Evolutionary conservation across 2,797 vertebrate species (phyloP).

Genomic region (Urocyon cinereoargenteus): DNA sequence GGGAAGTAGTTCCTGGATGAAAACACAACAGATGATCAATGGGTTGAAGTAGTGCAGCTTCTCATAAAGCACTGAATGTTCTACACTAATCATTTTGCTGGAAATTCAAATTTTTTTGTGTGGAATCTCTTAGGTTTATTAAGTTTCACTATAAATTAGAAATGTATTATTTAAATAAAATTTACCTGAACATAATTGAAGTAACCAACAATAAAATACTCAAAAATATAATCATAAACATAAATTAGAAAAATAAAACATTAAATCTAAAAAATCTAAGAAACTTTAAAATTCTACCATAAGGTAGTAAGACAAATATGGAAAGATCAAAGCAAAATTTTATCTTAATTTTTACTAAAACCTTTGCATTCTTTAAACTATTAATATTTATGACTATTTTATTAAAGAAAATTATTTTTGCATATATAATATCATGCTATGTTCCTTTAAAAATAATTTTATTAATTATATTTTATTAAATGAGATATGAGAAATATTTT

Average conservation of each 20-base stretch:
- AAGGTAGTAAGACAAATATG: not conserved
- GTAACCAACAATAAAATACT: not conserved
- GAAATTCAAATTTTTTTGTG: constrained; percentile 32
- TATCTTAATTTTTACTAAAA: not conserved
- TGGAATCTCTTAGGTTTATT: constrained; percentile 10
- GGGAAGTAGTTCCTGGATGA: not conserved
- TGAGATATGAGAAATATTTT: not conserved
- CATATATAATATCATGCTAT: not conserved
- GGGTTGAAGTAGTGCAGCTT: constrained; percentile 19
- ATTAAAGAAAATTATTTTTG: not conserved
- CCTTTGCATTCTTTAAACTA: not conserved
- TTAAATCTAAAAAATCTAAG: constrained; percentile 1
- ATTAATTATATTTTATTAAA: not conserved
- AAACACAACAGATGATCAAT: constrained; percentile 63
- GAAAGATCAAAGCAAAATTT: not conserved
- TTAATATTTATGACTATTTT: not conserved
- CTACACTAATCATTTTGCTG: constrained; percentile 31
- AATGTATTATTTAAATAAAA: constrained; percentile 22
- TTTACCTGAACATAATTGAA: not conserved
- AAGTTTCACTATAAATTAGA: constrained; percentile 26
- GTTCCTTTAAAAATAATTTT: not conserved
- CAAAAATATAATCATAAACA: not conserved
- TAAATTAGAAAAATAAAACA: constrained; percentile 10
- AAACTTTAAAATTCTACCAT: not conserved
- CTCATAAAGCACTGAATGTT: not conserved